Evolutionary conservation across 92 coral and sea anemone genomes (phyloP), one percentile per base, ranked within the genome.

Genomic region (Muricea muricata): DNA sequence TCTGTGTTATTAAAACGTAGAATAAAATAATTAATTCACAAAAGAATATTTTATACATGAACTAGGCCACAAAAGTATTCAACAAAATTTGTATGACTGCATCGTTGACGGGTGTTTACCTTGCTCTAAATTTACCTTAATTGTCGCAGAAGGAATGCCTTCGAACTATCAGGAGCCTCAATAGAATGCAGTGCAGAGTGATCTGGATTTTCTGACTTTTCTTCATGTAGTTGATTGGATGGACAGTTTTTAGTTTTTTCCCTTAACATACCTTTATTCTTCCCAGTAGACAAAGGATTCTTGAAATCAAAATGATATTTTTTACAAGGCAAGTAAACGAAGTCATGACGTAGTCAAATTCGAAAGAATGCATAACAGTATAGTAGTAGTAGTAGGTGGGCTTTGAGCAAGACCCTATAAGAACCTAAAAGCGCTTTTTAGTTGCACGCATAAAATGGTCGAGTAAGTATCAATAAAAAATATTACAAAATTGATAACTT

Each of bases 131-230:
- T 78, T n/a, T 52, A 93, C 97, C 97, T 82, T 35, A 93, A 80
- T 65, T 93, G 97, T 46, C 89, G 85, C 21, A 90, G 89, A 61
- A 93, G 89, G 55, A 90, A 86, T 13, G 97, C 90, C 31, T 91
- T 86, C 28, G 97, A 84, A 52, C 92, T 73, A 54, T 77, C 82
- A 11, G 68, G 15, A 25, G 1, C 63, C 29, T 74, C 80, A 0
- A 46, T 33, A 9, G 33, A 74, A 45, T 10, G 63, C 61, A 18
- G 57, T 1, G 54, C 3, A 26, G 61, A 24, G 34, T 60, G 34
- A 60, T 29, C 34, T 29, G 21, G 7, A 15, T 55, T 15, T 37
- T 25, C 34, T 8, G 54, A 14, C 0, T 3, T 21, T 6, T 4
- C n/a, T 28, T 31, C 40, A 34, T 31, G 11, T 14, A 30, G 54